Base-by-base conservation (phyloP, 2,888 invertebrate species). In the Stenchaetothrips biformis region DNA sequence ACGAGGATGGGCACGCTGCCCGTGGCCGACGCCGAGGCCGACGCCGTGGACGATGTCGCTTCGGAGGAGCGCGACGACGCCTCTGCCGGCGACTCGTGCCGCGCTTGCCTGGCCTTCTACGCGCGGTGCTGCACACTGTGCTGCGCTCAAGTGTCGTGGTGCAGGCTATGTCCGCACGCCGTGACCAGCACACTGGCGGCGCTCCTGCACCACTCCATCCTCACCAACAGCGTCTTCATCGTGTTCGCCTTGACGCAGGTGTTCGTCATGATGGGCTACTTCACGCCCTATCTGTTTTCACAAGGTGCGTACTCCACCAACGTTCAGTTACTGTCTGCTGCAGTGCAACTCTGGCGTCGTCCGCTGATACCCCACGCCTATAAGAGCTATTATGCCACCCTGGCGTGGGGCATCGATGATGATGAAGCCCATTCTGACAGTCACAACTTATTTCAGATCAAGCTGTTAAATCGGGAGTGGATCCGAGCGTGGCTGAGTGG, bases 131-230 rank as follows among this genome's bases (percentile, higher is more conserved):
- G 53, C 53, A 16, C 53, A 16, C 13, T 16, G 53, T 16, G 11
- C 13, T 53, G 53, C 16, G 18, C 53, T 0, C 16, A 13, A 4
- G 53, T 18, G 11, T 13, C 53, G 25, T 25, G 67, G 21, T 74
- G 67, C 25, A 21, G 67, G 21, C 67, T 74, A 8, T 74, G 67
- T 25, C 67, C 67, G 25, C 67, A 74, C 25, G 67, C 67, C 67
- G 67, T 74, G 67, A 74, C 67, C 7, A 74, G 67, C 67, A 25
- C 67, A 25, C 67, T 74, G 67, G 67, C 67, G 8, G 67, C 67
- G 67, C 67, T 74, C 9, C 67, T 74, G 67, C 67, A 74, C 67
- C 67, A 74, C 67, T 74, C 67, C 67, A 74, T 74, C 67, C 67
- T 74, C 21, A 74, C 25, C 67, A 74, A 74, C 67, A 25, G 21